Percentiles rank a stretch among this genome's conserved stretches.
Conservation (phyloP, 2,797 vertebrate genomes). For the Bucorvus abyssinicus region DNA sequence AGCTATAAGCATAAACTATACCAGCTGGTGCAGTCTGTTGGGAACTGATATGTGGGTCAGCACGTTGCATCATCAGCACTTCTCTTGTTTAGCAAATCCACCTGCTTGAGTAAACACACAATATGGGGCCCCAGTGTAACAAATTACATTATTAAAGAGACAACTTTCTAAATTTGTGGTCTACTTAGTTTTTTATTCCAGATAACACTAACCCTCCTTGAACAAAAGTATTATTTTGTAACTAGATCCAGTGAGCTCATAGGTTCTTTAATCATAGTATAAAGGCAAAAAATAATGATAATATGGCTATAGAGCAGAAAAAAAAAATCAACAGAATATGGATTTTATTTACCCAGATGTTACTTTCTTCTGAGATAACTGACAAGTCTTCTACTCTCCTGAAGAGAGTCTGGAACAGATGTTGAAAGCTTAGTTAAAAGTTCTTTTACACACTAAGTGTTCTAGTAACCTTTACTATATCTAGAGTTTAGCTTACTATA, state of each 20-base stretch:
- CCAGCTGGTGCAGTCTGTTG: conserved; percentile 79
- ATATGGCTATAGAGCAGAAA: background rate
- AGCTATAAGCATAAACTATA: conserved; percentile 51
- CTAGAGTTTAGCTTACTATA: background rate
- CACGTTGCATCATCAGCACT: conserved; percentile 85
- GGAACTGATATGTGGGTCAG: conserved; percentile 89
- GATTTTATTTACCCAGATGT: background rate
- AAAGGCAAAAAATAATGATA: background rate
- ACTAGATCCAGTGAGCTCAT: background rate
- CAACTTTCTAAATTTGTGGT: conserved; percentile 28
- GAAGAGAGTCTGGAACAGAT: background rate
- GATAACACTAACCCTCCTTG: background rate
- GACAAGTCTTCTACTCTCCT: background rate
- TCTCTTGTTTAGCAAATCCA: conserved; percentile 75
- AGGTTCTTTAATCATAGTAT: background rate
- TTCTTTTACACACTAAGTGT: background rate
- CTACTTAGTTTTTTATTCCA: conserved; percentile 49
- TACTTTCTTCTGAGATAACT: background rate
- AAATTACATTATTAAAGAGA: conserved; percentile 80
- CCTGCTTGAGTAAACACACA: conserved; percentile 80
- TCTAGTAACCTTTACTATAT: background rate
- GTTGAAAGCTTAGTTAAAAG: background rate
- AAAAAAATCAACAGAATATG: background rate
- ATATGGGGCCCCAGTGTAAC: conserved; percentile 59
- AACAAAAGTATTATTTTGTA: background rate